phyloP scores from a whole-genome alignment of 2,888 invertebrate species.

The Stenoptilia bipunctidactyla region DNA sequence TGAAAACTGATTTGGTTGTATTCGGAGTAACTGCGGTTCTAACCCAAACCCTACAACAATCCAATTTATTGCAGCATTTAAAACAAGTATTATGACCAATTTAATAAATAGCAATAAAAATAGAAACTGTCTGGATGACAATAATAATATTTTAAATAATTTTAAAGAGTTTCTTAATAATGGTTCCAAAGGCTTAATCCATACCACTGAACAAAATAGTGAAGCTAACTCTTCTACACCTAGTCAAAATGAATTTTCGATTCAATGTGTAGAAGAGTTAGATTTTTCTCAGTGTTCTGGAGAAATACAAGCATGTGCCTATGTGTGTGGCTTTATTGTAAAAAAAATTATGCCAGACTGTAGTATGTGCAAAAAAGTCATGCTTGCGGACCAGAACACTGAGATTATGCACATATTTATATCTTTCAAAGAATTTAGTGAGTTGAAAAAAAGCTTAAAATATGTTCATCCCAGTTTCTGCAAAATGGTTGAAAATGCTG shows the following conservation, averaged over 20 bases:
- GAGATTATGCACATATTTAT: constrained; percentile 8
- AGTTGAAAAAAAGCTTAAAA: background rate
- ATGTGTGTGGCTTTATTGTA: constrained; percentile 7
- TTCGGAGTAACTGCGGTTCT: constrained; percentile 7
- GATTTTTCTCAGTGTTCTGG: constrained; percentile 3
- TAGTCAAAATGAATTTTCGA: background rate
- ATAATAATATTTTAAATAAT: constrained; percentile 2
- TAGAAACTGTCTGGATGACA: constrained; percentile 7
- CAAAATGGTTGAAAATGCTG: constrained; percentile 5
- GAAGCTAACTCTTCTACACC: background rate
- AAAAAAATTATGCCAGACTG: constrained; percentile 4
- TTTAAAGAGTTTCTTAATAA: constrained; percentile 1
- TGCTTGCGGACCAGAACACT: constrained; percentile 10
- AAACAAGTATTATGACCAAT: constrained; percentile 6
- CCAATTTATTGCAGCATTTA: constrained; percentile 6
- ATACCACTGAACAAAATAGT: no score
- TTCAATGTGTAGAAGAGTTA: constrained; percentile 3
- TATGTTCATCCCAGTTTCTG: constrained; percentile 3
- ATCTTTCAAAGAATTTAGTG: constrained; percentile 4
- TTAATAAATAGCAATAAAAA: constrained; percentile 8
- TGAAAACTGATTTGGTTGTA: constrained; percentile 10
- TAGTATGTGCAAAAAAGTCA: background rate
- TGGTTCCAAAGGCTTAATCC: background rate
- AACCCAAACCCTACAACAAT: constrained; percentile 8
- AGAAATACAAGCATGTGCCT: constrained; percentile 8